Conservation (phyloP, 2,888 invertebrate species). For the Lordiphosa fenestrarum region DNA sequence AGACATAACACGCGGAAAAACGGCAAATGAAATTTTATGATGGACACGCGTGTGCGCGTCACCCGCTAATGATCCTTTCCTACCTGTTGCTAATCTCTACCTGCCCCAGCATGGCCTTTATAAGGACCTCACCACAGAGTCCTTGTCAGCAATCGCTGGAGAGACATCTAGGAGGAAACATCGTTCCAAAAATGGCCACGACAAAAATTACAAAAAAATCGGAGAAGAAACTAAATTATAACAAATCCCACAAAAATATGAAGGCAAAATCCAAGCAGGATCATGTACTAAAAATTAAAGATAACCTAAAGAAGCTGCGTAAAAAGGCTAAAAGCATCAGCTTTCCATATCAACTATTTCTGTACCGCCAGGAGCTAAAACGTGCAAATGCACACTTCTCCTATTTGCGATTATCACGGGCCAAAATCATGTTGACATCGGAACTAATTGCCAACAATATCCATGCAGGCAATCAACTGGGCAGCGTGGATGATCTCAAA, state of each 20-base stretch:
- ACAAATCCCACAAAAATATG: slow-evolving; percentile 17
- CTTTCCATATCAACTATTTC: slow-evolving; percentile 48
- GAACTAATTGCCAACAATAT: slow-evolving; percentile 55
- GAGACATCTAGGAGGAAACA: slow-evolving; percentile 9
- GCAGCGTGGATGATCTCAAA: slow-evolving; percentile 56
- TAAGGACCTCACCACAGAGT: slow-evolving; percentile 22
- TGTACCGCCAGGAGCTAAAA: slow-evolving; percentile 61
- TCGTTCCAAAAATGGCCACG: slow-evolving; percentile 23
- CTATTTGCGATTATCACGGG: slow-evolving; percentile 51
- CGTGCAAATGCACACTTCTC: slow-evolving; percentile 48
- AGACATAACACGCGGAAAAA: slow-evolving; percentile 1
- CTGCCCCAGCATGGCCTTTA: slow-evolving; percentile 32
- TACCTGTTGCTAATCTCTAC: slow-evolving; percentile 25
- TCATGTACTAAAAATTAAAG: slow-evolving; percentile 27
- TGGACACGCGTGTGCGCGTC: slow-evolving; percentile 28
- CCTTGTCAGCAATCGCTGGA: slow-evolving; percentile 17
- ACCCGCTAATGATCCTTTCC: slow-evolving; percentile 40
- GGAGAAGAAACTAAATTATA: slow-evolving; percentile 28
- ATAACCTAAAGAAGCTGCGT: slow-evolving; percentile 23
- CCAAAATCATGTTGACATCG: slow-evolving; percentile 61
- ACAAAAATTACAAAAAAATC: slow-evolving; percentile 21
- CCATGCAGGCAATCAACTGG: slow-evolving; percentile 27
- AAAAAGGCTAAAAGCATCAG: slow-evolving; percentile 11
- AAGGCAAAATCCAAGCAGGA: slow-evolving; percentile 16
- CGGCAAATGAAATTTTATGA: slow-evolving; percentile 34